Conservation (phyloP, 2,113 vertebrate genomes). For the Cranoglanis bouderius region DNA sequence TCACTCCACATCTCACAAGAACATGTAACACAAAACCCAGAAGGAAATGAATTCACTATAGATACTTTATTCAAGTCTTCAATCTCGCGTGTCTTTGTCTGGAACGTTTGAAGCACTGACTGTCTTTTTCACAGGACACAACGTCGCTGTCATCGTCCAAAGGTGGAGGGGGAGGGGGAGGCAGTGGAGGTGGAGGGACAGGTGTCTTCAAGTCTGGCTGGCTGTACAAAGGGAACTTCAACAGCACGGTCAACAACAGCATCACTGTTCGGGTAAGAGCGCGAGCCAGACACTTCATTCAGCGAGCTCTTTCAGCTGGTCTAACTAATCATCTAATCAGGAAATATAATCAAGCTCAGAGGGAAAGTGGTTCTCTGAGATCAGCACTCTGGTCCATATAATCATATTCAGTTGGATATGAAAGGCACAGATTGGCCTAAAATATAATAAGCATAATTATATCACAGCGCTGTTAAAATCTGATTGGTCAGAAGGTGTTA, state of each 20-base stretch:
- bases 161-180: slow-evolving; percentile 80
- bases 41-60: not conserved
- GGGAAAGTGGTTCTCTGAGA: not conserved
- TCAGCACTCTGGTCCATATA: not conserved
- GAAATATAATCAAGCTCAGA: not conserved
- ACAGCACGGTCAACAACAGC: slow-evolving; percentile 97
- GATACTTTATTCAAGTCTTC: not conserved
- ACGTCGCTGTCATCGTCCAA: slow-evolving; percentile 97
- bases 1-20: slow-evolving; percentile 11
- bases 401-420: slow-evolving; percentile 3
- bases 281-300: slow-evolving; percentile 18
- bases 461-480: not conserved
- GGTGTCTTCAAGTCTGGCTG: slow-evolving; percentile 95
- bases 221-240: slow-evolving; percentile 99
- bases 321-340: slow-evolving; percentile 11
- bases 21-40: not conserved
- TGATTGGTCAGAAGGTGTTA: not conserved
- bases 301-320: not conserved
- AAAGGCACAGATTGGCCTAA: not conserved
- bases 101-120: not conserved
- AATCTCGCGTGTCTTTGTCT: not conserved
- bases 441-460: not conserved
- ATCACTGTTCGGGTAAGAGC: slow-evolving; percentile 92
- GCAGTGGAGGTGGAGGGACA: slow-evolving; percentile 78
- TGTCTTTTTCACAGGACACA: slow-evolving; percentile 81